These are phyloP conservation scores for Apostichopus californicus DNA, from an alignment of 35 echinoderm and acorn worm genomes.

Conservation along the genomic window DNA sequence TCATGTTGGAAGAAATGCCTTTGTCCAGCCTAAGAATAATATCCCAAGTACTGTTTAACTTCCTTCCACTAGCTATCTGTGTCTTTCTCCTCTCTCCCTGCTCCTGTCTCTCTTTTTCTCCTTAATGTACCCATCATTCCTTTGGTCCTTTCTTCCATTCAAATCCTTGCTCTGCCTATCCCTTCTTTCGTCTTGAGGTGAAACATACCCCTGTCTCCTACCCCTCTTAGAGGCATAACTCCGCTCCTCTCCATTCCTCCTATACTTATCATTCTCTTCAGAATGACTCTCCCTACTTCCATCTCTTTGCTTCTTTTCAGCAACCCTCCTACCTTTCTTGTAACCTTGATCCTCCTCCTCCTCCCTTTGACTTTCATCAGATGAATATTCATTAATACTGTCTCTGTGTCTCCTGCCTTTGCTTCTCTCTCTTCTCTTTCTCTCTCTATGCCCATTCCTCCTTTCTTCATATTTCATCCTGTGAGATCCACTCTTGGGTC, in stretches of 20 bases:
- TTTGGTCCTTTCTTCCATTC: conserved; percentile 18
- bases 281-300: neutral
- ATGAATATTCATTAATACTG: neutral
- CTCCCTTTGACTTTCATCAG: neutral
- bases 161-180: neutral
- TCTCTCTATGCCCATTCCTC: neutral
- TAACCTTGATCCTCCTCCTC: neutral
- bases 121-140: neutral
- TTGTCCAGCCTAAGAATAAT: too few relatives aligned
- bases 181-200: conserved; percentile 29
- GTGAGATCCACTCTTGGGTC: conserved; percentile 8
- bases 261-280: conserved; percentile 24
- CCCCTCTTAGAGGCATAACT: neutral
- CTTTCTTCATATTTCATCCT: conserved; percentile 26
- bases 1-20: too few relatives aligned
- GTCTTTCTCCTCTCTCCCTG: conserved; percentile 24
- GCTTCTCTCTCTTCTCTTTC: conserved; percentile 20
- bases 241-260: too few relatives aligned
- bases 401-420: neutral
- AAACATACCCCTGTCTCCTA: conserved; percentile 22
- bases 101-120: conserved; percentile 26
- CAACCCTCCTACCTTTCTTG: neutral
- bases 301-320: neutral
- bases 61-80: neutral
- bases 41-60: too few relatives aligned